Conservation (phyloP, 2,888 invertebrate genomes). For the Xestia rhomboidea region DNA sequence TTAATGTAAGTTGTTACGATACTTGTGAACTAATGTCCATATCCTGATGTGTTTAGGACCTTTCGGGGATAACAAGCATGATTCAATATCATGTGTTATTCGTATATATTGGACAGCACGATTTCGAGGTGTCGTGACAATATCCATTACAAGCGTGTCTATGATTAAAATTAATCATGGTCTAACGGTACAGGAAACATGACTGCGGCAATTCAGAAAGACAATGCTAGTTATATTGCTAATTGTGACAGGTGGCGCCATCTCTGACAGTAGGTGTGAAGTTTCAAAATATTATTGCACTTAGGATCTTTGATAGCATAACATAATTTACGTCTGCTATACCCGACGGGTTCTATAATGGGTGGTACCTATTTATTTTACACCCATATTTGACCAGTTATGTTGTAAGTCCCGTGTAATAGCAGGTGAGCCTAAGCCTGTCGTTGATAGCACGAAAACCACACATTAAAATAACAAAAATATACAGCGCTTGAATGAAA, state of each 20-base stretch:
- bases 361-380: background rate
- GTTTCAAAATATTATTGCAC: background rate
- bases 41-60: slow-evolving; percentile 23
- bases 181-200: slow-evolving; percentile 30
- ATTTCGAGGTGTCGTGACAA: slow-evolving; percentile 47
- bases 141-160: slow-evolving; percentile 29
- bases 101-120: slow-evolving; percentile 30
- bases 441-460: background rate
- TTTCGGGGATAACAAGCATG: background rate
- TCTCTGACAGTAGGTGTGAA: slow-evolving; percentile 15
- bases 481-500: background rate
- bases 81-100: background rate
- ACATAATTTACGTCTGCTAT: background rate
- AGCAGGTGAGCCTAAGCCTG: background rate
- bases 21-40: slow-evolving; percentile 35
- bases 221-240: slow-evolving; percentile 12
- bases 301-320: background rate
- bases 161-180: slow-evolving; percentile 47
- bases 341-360: background rate
- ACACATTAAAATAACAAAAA: background rate
- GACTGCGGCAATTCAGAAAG: slow-evolving; percentile 21
- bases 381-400: background rate
- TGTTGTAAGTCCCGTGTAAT: background rate
- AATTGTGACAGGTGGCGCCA: slow-evolving; percentile 23
- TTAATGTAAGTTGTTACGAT: slow-evolving; percentile 30